These are phyloP conservation scores for Chunga burmeisteri DNA, from an alignment of 2,113 vertebrate species.

Conservation along the genomic window DNA sequence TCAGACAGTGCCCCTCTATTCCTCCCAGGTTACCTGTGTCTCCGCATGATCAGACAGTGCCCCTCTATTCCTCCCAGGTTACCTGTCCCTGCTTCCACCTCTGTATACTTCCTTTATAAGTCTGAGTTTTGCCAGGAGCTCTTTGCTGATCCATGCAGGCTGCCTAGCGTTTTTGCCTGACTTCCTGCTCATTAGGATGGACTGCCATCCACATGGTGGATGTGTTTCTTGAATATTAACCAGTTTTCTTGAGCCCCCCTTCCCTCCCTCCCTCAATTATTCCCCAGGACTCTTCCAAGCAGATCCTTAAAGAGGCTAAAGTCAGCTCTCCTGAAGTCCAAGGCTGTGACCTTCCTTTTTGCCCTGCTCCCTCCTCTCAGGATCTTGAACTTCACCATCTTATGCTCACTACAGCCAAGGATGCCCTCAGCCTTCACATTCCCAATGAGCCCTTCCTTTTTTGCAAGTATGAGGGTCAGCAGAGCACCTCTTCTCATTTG, in stretches of 20 bases:
- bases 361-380: not conserved
- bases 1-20: not conserved
- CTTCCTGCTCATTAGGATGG: not conserved
- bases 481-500: not conserved
- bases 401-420: not conserved
- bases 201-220: not conserved
- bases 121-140: not conserved
- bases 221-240: not conserved
- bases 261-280: too few relatives aligned
- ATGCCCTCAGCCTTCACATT: not conserved
- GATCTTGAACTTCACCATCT: not conserved
- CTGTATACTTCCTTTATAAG: not conserved
- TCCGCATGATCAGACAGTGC: not conserved
- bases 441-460: not conserved
- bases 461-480: not conserved
- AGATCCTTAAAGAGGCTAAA: not conserved
- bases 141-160: not conserved
- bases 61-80: not conserved
- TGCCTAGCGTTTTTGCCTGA: not conserved
- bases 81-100: not conserved
- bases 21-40: not conserved
- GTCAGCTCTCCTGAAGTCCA: not conserved
- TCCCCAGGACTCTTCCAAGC: not conserved
- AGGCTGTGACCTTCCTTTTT: not conserved
- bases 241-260: not conserved